phyloP scores from a whole-genome alignment of 2,797 vertebrate genomes.

The Bovichtus diacanthus region DNA sequence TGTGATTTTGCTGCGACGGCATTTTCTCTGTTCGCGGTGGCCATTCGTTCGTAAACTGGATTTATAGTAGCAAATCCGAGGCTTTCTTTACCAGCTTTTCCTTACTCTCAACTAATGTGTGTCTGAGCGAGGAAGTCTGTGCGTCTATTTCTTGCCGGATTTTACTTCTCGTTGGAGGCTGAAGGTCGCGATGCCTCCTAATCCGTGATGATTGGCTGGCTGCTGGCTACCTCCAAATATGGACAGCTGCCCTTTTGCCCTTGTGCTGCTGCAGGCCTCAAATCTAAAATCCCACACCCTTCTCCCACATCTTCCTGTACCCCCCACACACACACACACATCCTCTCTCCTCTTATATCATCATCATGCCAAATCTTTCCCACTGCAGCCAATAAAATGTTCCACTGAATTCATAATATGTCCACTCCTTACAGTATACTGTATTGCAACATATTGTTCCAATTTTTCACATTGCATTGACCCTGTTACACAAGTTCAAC shows the following conservation, averaged over 20 bases:
- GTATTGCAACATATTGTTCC: not conserved
- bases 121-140: conserved; percentile 29
- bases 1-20: conserved; percentile 70
- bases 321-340: not conserved
- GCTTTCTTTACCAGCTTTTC: conserved; percentile 67
- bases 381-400: conserved; percentile 6
- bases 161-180: conserved; percentile 55
- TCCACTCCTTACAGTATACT: conserved; percentile 3
- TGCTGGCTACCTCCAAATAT: conserved; percentile 58
- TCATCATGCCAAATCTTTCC: conserved; percentile 47
- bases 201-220: conserved; percentile 70
- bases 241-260: conserved; percentile 65
- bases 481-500: conserved; percentile 4
- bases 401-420: conserved; percentile 40
- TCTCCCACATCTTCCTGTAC: conserved; percentile 18
- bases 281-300: conserved; percentile 49
- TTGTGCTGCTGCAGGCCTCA: conserved; percentile 51
- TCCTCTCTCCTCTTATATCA: conserved; percentile 14
- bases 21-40: conserved; percentile 72
- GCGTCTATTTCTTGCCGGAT: conserved; percentile 49
- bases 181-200: conserved; percentile 66
- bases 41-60: conserved; percentile 72
- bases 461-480: conserved; percentile 23
- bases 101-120: conserved; percentile 63
- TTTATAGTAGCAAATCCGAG: conserved; percentile 75